A percentile compares a stretch with the other conserved stretches of the same genome.
Evolutionary conservation across 2,797 vertebrate species (phyloP).

Genomic region (Leptoclinus maculatus): DNA sequence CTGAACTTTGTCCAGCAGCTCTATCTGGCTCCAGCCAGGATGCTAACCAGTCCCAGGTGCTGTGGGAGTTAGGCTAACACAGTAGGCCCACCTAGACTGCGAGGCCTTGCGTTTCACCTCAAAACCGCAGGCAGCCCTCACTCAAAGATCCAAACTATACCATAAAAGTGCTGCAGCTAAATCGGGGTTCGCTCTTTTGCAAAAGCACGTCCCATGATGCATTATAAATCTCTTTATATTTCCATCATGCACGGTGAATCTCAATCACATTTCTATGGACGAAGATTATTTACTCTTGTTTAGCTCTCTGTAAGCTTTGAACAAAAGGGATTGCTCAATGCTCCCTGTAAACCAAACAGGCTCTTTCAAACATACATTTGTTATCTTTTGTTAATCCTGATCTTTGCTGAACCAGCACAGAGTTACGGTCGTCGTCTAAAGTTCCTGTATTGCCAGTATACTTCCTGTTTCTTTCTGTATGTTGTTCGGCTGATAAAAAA

Average conservation of each 20-base stretch:
- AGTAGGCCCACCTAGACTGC: slow-evolving; percentile 71
- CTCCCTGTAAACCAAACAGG: slow-evolving; percentile 52
- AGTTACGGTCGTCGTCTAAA: slow-evolving; percentile 24
- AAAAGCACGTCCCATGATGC: slow-evolving; percentile 35
- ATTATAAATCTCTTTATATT: slow-evolving; percentile 43
- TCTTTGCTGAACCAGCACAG: slow-evolving; percentile 43
- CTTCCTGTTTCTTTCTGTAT: slow-evolving; percentile 59
- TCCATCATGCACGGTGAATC: slow-evolving; percentile 36
- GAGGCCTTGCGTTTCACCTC: slow-evolving; percentile 65
- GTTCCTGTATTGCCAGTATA: slow-evolving; percentile 42
- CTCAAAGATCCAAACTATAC: slow-evolving; percentile 44
- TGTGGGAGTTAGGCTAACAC: slow-evolving; percentile 61
- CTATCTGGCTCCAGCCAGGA: slow-evolving; percentile 64
- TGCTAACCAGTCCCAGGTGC: slow-evolving; percentile 81
- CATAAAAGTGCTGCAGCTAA: slow-evolving; percentile 49
- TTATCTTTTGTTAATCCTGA: slow-evolving; percentile 55
- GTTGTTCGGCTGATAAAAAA: slow-evolving; percentile 51
- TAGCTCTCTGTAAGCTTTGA: slow-evolving; percentile 65
- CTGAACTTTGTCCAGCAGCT: slow-evolving; percentile 73
- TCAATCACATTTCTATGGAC: slow-evolving; percentile 41
- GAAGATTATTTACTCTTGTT: slow-evolving; percentile 62
- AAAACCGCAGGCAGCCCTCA: slow-evolving; percentile 56
- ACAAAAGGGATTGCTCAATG: slow-evolving; percentile 66
- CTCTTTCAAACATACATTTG: slow-evolving; percentile 57
- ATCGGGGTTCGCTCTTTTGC: slow-evolving; percentile 30